A percentile compares a stretch with the other conserved stretches of the same genome.
Evolutionary conservation across 1,140 invertebrate genomes (phyloP).

Genomic region (Chironomus tepperi): DNA sequence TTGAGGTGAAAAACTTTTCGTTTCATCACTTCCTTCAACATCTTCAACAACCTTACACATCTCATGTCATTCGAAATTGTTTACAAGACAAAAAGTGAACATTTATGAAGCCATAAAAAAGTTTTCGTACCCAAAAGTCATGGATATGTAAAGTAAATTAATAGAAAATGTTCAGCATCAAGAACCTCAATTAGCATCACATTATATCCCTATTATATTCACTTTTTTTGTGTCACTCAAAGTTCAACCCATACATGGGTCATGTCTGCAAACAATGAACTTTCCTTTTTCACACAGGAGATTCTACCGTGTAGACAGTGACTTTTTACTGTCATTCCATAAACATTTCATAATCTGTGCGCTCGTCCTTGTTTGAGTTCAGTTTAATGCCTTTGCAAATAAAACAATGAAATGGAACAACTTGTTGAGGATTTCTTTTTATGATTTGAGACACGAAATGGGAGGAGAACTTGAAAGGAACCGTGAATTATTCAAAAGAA

Average conservation of each 20-base stretch:
- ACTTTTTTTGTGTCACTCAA: too few species aligned
- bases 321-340: background rate
- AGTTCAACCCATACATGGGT: too few species aligned
- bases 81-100: background rate
- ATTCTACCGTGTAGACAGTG: background rate
- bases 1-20: background rate
- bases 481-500: background rate
- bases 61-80: background rate
- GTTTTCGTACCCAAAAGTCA: background rate
- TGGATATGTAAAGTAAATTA: background rate
- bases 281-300: background rate
- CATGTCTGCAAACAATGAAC: background rate
- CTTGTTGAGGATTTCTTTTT: background rate
- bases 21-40: constrained; percentile 1
- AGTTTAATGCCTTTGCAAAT: background rate
- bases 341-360: background rate
- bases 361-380: background rate
- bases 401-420: too few species aligned
- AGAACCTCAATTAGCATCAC: background rate
- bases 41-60: background rate
- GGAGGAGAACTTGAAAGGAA: background rate
- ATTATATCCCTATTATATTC: too few species aligned
- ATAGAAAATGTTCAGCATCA: background rate
- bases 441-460: background rate
- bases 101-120: background rate